Conservation (phyloP, 2,113 vertebrate genomes). For the Microcebus ravelobensis region DNA sequence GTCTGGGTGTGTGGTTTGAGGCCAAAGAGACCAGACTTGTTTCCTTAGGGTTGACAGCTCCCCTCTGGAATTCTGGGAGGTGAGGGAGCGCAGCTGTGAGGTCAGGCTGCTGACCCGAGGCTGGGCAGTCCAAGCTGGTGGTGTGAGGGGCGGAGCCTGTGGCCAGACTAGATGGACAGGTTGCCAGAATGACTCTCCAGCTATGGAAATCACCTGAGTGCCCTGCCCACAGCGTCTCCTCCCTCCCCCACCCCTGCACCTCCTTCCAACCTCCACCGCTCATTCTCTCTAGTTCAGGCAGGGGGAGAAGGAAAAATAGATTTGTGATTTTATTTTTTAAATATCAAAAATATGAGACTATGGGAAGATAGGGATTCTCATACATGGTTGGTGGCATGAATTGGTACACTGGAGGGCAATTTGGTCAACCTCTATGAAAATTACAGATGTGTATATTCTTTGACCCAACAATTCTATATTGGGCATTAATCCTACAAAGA, state of each 20-base stretch:
- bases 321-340: background rate
- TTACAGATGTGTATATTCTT: background rate
- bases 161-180: slow-evolving; percentile 65
- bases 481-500: background rate
- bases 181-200: background rate
- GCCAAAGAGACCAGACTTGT: slow-evolving; percentile 66
- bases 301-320: background rate
- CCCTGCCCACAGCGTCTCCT: background rate
- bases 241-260: background rate
- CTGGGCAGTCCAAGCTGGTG: slow-evolving; percentile 53
- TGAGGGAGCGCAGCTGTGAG: slow-evolving; percentile 44
- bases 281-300: background rate
- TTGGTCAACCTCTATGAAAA: background rate
- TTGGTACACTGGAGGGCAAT: background rate
- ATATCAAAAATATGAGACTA: background rate
- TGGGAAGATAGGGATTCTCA: background rate
- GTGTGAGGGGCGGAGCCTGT: slow-evolving; percentile 69
- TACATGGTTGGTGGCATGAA: background rate
- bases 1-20: slow-evolving; percentile 53
- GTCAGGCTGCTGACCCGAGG: slow-evolving; percentile 34
- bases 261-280: background rate
- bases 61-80: slow-evolving; percentile 74
- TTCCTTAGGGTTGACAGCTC: slow-evolving; percentile 57
- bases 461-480: background rate
- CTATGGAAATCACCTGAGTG: background rate